Evolutionary conservation across 2,113 vertebrate genomes (phyloP).

Genomic region (Chamaea fasciata): DNA sequence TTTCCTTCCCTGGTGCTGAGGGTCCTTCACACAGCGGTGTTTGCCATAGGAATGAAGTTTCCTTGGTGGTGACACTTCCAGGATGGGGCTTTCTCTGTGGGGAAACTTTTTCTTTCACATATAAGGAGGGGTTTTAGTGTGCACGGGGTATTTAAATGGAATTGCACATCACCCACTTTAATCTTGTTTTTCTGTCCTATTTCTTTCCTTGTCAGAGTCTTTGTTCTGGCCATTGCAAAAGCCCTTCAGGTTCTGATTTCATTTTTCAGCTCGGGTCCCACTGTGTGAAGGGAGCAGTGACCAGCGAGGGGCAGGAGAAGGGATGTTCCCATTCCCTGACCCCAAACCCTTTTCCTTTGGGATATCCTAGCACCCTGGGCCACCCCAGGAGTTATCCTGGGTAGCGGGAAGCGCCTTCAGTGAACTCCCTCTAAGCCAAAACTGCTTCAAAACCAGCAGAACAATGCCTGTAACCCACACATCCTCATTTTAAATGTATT

Average conservation of each 20-base stretch:
- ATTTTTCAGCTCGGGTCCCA: not conserved
- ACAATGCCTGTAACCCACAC: not conserved
- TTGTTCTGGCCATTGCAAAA: not conserved
- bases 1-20: not conserved
- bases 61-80: not conserved
- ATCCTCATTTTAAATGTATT: not conserved
- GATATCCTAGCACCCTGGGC: accelerated
- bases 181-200: not conserved
- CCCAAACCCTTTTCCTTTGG: not conserved
- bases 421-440: not conserved
- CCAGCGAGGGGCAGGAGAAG: not conserved
- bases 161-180: not conserved
- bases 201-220: not conserved
- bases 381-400: not conserved
- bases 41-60: not conserved
- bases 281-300: accelerated
- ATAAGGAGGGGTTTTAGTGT: accelerated
- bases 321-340: not conserved
- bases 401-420: accelerated
- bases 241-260: not conserved
- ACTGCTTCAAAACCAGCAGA: not conserved
- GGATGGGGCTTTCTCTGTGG: not conserved
- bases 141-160: not conserved
- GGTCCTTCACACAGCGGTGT: not conserved
- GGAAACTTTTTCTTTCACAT: not conserved